Base-by-base conservation (phyloP, 2,797 vertebrate genomes). In the Glyptemys insculpta region DNA sequence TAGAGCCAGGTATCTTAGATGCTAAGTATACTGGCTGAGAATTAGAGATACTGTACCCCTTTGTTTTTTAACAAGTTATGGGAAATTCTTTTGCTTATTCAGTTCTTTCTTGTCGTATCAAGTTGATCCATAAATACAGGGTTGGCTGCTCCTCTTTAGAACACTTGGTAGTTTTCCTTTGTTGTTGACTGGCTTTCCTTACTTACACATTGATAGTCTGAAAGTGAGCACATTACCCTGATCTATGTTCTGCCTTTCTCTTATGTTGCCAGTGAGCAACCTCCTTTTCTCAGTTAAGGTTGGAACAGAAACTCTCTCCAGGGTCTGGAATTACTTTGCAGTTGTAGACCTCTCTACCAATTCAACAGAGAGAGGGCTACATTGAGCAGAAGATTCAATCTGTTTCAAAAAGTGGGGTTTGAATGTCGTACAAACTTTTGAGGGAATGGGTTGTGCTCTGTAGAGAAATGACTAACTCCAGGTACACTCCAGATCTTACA, bases 221-320 rank as follows among this genome's bases (percentile, higher is more conserved):
- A 92, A 59, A 49, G 84, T 89, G 85, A 68, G 76, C 76, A 8
- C 54, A 50, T 81, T 92, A 95, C 86, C 41, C 53, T 92, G 41
- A 81, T 83, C 92, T 83, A 31, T 81, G 81, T 91, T 92, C 88
- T 81, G 56, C 86, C 85, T 88, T 95, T 78, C 29, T 85, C 29
- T 81, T 93, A 81, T 86, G 49, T 90, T 93, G 90, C 68, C 87
- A 94, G 56, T 91, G 92, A 92, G 79, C 81, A 89, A 81, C 80
- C 65, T 79, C 80, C 44, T 88, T 94, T 89, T 92, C 90, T 94
- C 83, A 56, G 62, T 62, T 23, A 85, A 91, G 76, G 96, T 92
- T 79, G 88, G 96, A 95, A 86, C 53, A 95, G 94, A 92, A 92
- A 21, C 86, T 79, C 37, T 86, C 56, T 95, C 92, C 62, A 49